Base-by-base conservation (phyloP, 37 sponge, comb jelly and placozoan genomes). In the Sycon ciliatum region DNA sequence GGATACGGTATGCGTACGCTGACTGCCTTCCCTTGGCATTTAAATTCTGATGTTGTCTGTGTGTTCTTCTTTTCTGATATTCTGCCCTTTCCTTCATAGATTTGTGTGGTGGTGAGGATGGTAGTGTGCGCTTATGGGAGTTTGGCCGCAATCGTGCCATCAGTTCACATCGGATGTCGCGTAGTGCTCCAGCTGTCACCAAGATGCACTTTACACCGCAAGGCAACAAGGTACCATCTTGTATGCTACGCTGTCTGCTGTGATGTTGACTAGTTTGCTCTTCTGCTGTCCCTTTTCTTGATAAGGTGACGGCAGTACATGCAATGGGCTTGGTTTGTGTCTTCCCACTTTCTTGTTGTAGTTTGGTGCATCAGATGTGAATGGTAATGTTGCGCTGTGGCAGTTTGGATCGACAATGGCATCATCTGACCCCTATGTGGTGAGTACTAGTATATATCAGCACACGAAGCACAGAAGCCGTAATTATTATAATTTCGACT, bases 141-240 rank as follows among this genome's bases (percentile, higher is more conserved):
- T 93, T 84, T 76, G 84, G 81, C n/a, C 85, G 74, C 32, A 39
- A 57, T 5, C 71, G 31, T 16, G 67, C 75, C 1, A 67, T 91
- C 23, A 60, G 81, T 3, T 29, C 38, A 0, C 87, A 87, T 29
- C 31, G 79, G 11, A 3, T 27, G 22, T 69, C 76, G 1, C 81
- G 80, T 4, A 38, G 76, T 27, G 79, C 80, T 33, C 78, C 73
- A 4, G 58, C 69, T 7, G 69, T 92, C 34, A 87, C 83, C 7
- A 57, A 67, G 28, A 84, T 93, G 11, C 68, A 85, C 9, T 93
- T 86, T 69, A 93, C 87, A 27, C 86, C 74, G 0, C 84, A 87
- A 34, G 94, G 94, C 33, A 93, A 93, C 77, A 93, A 93, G 74
- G 86, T 81, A 75, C 16, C n/a, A n/a, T n/a, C n/a, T n/a, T n/a